Base-by-base conservation (phyloP, 2,888 invertebrate genomes). In the Pseudeuparius sepicola region DNA sequence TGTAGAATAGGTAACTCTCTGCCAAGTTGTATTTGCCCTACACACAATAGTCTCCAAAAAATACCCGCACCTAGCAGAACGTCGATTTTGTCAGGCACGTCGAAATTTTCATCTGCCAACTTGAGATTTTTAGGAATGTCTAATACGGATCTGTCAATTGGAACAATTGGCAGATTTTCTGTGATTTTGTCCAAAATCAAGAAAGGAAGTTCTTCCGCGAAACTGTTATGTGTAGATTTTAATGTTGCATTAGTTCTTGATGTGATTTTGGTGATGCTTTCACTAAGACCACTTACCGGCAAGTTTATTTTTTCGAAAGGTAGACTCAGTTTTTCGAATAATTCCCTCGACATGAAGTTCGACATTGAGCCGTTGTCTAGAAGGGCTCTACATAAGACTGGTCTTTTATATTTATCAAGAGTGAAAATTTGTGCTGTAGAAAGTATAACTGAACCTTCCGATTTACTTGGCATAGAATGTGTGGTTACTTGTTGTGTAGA, bases 211-310 rank as follows among this genome's bases (percentile, higher is more conserved):
- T 32, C 14, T 13, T 9, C 4, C 4, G 5, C 9, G 14, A 26
- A 32, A 32, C 14, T 3, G 10, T 14, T 2, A 13, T 32, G 14
- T 27, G 26, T 27, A 4, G 34, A 25, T 17, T 2, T 10, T 14
- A 34, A 2, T 4, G 12, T 12, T 11, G 34, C 9, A 6, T 10
- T 27, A 9, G 26, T 16, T 6, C 26, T 11, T 3, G 11, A 2
- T 2, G 15, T 34, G 5, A 34, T 26, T 13, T 34, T 2, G 12
- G 18, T 17, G 15, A 26, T 12, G 13, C 27, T 34, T 34, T 33
- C 6, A 32, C 32, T 32, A 13, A 31, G 17, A 4, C 34, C 34
- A 34, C 34, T 26, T 6, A 34, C 25, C 3, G 34, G 25, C 6
- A 34, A 17, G 17, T 34, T 34, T 12, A 34, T 4, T 9, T 32